These are phyloP conservation scores for Thymelicus lineola DNA, from an alignment of 2,888 invertebrate genomes.

Conservation along the genomic window DNA sequence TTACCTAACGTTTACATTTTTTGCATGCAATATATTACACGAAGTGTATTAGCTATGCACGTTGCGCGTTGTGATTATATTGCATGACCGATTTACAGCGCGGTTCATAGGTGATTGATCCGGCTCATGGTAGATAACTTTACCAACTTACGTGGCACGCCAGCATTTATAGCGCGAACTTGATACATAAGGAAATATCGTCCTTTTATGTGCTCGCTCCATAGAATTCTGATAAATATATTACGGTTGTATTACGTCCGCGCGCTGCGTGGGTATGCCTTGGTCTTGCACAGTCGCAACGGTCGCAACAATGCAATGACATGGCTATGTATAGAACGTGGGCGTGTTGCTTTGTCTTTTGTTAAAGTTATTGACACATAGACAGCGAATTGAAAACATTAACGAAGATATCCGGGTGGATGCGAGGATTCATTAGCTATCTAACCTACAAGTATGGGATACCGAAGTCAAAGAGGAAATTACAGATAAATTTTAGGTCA, in stretches of 20 bases:
- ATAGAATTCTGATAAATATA: slow-evolving; percentile 38
- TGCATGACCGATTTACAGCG: slow-evolving; percentile 64
- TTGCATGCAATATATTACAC: slow-evolving; percentile 39
- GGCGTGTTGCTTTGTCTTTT: slow-evolving; percentile 13
- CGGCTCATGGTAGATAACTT: slow-evolving; percentile 46
- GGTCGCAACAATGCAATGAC: slow-evolving; percentile 8
- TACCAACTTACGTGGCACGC: slow-evolving; percentile 8
- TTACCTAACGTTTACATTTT: slow-evolving; percentile 33
- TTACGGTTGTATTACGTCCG: background rate
- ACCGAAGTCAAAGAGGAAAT: too few relatives aligned
- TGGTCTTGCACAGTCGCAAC: background rate
- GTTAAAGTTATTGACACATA: slow-evolving; percentile 6
- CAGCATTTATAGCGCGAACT: slow-evolving; percentile 35
- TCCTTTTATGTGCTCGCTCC: slow-evolving; percentile 33
- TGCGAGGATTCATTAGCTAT: background rate
- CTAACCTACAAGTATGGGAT: background rate
- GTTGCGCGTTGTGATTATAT: slow-evolving; percentile 52
- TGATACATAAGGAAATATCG: slow-evolving; percentile 43
- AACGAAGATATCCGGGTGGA: background rate
- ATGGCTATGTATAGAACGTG: slow-evolving; percentile 1
- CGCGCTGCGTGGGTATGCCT: slow-evolving; percentile 6
- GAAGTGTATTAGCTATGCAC: slow-evolving; percentile 51
- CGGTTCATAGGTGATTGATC: slow-evolving; percentile 69
- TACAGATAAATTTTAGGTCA: too few relatives aligned
- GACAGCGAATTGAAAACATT: slow-evolving; percentile 1